Conservation (phyloP, 2,113 vertebrate species). For the Corythornis vintsioides region DNA sequence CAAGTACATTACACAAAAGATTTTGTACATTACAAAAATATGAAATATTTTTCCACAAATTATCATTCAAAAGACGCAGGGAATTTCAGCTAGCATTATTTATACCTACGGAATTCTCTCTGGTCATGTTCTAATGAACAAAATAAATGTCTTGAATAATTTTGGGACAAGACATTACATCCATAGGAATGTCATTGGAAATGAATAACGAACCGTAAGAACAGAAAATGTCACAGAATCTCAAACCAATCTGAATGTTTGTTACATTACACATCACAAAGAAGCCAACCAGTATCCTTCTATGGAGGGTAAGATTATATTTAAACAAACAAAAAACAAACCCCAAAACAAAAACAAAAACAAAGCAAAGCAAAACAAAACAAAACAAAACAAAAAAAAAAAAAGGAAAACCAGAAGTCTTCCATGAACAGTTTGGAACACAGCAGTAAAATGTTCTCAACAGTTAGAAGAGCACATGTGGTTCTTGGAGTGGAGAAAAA, state of each 20-base stretch:
- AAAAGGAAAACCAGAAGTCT: neutral
- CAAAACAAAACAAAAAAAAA: neutral
- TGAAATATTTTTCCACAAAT: neutral
- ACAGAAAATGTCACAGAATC: conserved; percentile 70
- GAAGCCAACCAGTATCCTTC: neutral
- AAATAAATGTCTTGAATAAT: neutral
- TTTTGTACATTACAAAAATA: neutral
- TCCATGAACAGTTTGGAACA: neutral
- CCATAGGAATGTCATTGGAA: neutral
- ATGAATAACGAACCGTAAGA: conserved; percentile 13
- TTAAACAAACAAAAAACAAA: no score
- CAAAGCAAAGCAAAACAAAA: no score
- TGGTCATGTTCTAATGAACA: neutral
- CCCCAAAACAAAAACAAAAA: no score
- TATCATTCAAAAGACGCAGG: neutral
- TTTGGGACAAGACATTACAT: neutral
- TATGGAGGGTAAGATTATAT: neutral
- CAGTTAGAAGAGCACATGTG: rapidly evolving
- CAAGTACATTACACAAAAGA: neutral
- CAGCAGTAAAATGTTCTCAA: neutral
- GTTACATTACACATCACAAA: neutral
- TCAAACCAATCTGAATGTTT: neutral
- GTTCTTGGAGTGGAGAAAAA: neutral
- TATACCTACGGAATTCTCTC: neutral
- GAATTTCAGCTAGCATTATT: neutral